Percentiles rank a stretch among this genome's conserved stretches.
phyloP scores from a whole-genome alignment of 2,888 invertebrate species.

The Ophraella communa region DNA sequence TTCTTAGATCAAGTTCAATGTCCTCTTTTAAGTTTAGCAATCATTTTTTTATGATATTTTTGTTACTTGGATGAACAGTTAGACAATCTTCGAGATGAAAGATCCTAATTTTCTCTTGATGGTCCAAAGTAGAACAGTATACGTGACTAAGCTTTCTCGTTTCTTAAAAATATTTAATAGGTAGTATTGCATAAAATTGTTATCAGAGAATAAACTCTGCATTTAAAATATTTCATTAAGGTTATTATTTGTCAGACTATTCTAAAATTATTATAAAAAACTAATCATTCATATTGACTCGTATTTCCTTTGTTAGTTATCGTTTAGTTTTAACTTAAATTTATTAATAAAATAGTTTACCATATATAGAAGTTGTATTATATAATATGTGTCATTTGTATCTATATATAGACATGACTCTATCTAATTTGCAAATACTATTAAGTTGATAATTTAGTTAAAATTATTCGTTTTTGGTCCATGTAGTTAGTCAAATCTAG shows the following conservation, averaged over 20 bases:
- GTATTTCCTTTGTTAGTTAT: too few species aligned
- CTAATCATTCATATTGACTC: too few species aligned
- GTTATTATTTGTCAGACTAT: background rate
- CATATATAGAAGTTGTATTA: conserved; percentile 38
- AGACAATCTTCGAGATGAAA: background rate
- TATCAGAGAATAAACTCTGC: too few species aligned
- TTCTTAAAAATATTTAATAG: background rate
- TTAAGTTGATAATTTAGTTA: conserved; percentile 11
- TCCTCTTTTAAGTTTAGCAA: conserved; percentile 10
- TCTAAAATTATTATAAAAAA: background rate
- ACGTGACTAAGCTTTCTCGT: background rate
- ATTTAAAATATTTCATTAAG: too few species aligned
- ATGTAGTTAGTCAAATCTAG: too few species aligned
- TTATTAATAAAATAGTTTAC: conserved; percentile 24
- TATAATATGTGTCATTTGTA: conserved; percentile 31
- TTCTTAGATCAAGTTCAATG: conserved; percentile 9
- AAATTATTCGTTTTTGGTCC: background rate
- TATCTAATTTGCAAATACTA: conserved; percentile 41
- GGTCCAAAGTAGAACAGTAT: background rate
- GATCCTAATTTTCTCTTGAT: conserved; percentile 5
- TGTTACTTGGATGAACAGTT: background rate
- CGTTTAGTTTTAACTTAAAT: background rate
- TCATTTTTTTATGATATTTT: background rate
- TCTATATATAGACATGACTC: conserved; percentile 54
- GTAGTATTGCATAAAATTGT: background rate